These are phyloP conservation scores for Aulostomus chinensis DNA, from an alignment of 2,797 vertebrate genomes.

Conservation along the genomic window DNA sequence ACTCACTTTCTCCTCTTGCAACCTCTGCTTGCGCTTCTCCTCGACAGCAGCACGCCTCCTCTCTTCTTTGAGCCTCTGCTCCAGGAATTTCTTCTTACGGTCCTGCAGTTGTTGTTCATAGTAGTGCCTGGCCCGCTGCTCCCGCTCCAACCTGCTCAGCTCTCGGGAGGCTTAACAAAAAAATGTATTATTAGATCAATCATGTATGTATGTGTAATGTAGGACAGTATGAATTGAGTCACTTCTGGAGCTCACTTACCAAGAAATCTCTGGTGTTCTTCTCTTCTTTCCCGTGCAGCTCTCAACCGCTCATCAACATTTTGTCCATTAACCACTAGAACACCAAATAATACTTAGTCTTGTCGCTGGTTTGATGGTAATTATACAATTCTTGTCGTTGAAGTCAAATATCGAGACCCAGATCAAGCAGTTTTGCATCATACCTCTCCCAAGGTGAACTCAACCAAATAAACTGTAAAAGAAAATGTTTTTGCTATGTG, in stretches of 20 bases:
- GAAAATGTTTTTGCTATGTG: no score
- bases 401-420: no score
- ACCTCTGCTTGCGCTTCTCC: slow-evolving; percentile 88
- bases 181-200: no score
- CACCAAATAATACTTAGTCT: background rate
- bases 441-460: no score
- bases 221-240: background rate
- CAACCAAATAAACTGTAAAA: no score
- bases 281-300: slow-evolving; percentile 88
- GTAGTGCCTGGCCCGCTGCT: slow-evolving; percentile 85
- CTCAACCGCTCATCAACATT: slow-evolving; percentile 90
- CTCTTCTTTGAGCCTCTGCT: slow-evolving; percentile 90
- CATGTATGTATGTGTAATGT: no score
- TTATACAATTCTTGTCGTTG: no score
- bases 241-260: slow-evolving; percentile 72
- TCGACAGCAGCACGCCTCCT: slow-evolving; percentile 88
- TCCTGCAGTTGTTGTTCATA: slow-evolving; percentile 90
- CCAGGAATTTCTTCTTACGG: slow-evolving; percentile 88
- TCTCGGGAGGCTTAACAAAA: slow-evolving; percentile 92
- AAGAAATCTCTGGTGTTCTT: slow-evolving; percentile 85
- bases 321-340: slow-evolving; percentile 66
- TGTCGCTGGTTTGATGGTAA: no score
- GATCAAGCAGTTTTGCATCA: no score
- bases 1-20: slow-evolving; percentile 90
- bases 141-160: slow-evolving; percentile 83